Evolutionary conservation across 1,140 invertebrate genomes (phyloP).

Genomic region (Sitophilus oryzae): DNA sequence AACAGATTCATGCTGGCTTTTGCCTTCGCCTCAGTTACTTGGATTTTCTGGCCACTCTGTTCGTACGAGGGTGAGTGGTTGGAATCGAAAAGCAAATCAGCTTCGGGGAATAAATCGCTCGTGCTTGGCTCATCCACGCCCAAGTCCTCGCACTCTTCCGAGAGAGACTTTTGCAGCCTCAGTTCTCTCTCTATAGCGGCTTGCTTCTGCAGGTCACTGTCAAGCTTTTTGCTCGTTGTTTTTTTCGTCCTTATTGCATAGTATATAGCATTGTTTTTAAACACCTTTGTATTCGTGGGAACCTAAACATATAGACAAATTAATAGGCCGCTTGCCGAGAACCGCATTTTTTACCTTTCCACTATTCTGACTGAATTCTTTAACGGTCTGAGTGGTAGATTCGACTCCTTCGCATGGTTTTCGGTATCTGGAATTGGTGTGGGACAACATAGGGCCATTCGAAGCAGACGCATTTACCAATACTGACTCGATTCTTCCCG

Average conservation of each 20-base stretch:
- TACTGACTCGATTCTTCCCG: slow-evolving; percentile 39
- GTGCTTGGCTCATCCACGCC: slow-evolving; percentile 71
- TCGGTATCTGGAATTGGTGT: slow-evolving; percentile 36
- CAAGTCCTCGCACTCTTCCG: slow-evolving; percentile 70
- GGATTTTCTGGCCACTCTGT: slow-evolving; percentile 39
- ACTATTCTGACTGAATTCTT: slow-evolving; percentile 36
- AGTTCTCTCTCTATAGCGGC: slow-evolving; percentile 54
- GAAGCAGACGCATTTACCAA: slow-evolving; percentile 40
- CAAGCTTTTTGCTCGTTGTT: slow-evolving; percentile 27
- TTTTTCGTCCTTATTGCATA: slow-evolving; percentile 28
- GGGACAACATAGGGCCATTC: slow-evolving; percentile 42
- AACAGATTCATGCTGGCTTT: slow-evolving; percentile 37
- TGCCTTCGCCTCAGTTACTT: slow-evolving; percentile 27
- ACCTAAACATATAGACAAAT: slow-evolving; percentile 10
- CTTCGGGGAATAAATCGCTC: slow-evolving; percentile 70
- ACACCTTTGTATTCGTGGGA: slow-evolving; percentile 14
- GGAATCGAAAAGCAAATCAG: slow-evolving; percentile 60
- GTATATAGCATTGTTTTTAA: slow-evolving; percentile 24
- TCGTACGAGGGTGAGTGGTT: slow-evolving; percentile 44
- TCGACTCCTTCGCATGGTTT: slow-evolving; percentile 29
- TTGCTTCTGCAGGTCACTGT: slow-evolving; percentile 44
- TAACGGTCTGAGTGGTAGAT: slow-evolving; percentile 21
- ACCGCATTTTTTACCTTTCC: slow-evolving; percentile 32
- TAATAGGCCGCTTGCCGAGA: background rate
- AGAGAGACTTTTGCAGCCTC: slow-evolving; percentile 60